Evolutionary conservation across 2,797 vertebrate species (phyloP), one percentile per base, ranked within the genome.

Genomic region (Sebastes glaucus): DNA sequence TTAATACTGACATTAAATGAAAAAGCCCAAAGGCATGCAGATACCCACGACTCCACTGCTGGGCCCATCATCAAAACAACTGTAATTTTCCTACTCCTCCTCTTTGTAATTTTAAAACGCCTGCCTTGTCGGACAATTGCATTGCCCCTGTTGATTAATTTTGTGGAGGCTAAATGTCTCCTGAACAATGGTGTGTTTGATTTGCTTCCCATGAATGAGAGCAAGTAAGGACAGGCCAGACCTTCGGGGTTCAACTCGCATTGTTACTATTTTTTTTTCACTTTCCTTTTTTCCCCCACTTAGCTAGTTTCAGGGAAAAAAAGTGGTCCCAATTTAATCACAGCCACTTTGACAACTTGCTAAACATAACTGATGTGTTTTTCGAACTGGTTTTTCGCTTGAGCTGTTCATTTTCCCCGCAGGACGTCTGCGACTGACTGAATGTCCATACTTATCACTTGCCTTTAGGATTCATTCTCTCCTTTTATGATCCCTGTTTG

Each of bases 121-220:
- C n/a, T 69, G 76, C 66, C 56, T 30, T 83, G 70, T 80, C 18
- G 11, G 71, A 70, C 77, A 84, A 88, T 84, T 80, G 56, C 55
- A 79, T 87, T 78, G 33, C 68, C 57, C 64, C 38, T 2, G 13
- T 88, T 83, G 83, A 91, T 87, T 88, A 76, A 89, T 91, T 84
- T 81, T 64, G 62, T 57, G 2, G 20, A 62, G 42, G 65, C 38
- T 77, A 87, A 88, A 84, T 78, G 56, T 25, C 64, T 75, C 22
- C 69, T 28, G 78, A 90, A 90, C 78, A 90, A 87, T 85, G 42
- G 65, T 13, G 35, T 60, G 46, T 89, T 87, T 90, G 72, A 88
- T 92, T 86, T 76, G 38, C 53, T 83, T 70, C 5, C 60, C 52
- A 63, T 28, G 16, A 86, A 78, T 74, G 38, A 59, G 35, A 68